A percentile compares a stretch with the other conserved stretches of the same genome.
phyloP scores from a whole-genome alignment of 2,888 invertebrate species.

The Drosophila kuntzei region DNA sequence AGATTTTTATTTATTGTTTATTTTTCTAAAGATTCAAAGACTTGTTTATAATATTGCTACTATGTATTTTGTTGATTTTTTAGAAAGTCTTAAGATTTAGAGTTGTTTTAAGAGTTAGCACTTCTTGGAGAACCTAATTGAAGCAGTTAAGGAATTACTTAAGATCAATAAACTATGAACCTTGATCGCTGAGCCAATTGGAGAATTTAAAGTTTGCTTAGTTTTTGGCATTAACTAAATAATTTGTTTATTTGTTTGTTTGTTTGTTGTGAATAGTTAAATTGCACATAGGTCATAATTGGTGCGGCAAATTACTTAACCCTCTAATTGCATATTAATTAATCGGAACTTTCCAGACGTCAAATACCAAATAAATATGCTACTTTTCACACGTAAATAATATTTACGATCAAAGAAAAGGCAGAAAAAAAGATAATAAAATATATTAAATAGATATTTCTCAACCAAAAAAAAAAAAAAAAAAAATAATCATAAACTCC shows the following conservation, averaged over 20 bases:
- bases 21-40: not conserved
- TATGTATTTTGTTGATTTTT: not conserved
- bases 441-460: conserved; percentile 1
- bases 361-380: conserved; percentile 36
- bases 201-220: not conserved
- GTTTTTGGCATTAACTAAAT: conserved; percentile 13
- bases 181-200: conserved; percentile 25
- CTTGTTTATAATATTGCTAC: not conserved
- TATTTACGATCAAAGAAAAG: conserved; percentile 3
- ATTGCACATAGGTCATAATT: conserved; percentile 38
- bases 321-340: conserved; percentile 69
- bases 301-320: conserved; percentile 40
- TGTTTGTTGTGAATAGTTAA: conserved; percentile 13
- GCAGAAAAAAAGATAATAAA: conserved; percentile 4
- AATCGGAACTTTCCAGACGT: conserved; percentile 62
- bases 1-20: not conserved
- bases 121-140: not conserved
- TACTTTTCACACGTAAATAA: conserved; percentile 56
- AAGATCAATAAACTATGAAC: conserved; percentile 14
- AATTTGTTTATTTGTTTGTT: conserved; percentile 7
- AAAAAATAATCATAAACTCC: not conserved
- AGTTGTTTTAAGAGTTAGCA: conserved; percentile 7
- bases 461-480: not conserved
- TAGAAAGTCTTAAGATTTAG: conserved; percentile 6
- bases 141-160: not conserved